A percentile compares a stretch with the other conserved stretches of the same genome.
Evolutionary conservation across 1,140 invertebrate genomes (phyloP).

Genomic region (Drosophila funebris): DNA sequence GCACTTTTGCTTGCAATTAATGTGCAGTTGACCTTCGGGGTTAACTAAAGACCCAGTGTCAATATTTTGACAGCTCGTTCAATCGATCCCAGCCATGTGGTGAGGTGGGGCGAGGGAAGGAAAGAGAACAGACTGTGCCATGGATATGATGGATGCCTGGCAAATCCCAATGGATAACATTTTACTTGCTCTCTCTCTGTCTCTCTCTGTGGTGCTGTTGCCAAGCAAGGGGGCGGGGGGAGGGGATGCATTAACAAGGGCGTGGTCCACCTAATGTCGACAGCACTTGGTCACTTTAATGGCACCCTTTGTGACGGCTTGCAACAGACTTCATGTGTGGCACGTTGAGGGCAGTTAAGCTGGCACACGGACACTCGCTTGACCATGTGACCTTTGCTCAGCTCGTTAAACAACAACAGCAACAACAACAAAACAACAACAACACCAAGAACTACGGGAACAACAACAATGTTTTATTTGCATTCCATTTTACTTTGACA

Average conservation of each 20-base stretch:
- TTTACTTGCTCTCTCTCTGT: neutral
- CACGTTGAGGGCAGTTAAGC: neutral
- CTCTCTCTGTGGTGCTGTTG: neutral
- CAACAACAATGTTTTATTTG: neutral
- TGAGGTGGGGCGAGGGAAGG: neutral
- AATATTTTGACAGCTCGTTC: constrained; percentile 73
- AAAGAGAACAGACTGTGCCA: neutral
- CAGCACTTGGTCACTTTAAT: constrained; percentile 65
- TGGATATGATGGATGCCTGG: constrained; percentile 63
- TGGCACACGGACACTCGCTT: neutral
- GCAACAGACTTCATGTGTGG: constrained; percentile 4
- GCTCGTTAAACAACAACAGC: neutral
- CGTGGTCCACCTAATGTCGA: constrained; percentile 64
- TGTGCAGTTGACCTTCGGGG: constrained; percentile 71
- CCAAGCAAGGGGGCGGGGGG: neutral
- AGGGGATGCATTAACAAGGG: constrained; percentile 25
- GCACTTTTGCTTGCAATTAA: constrained; percentile 61
- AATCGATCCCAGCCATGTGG: neutral
- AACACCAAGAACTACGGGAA: no score
- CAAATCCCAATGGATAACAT: constrained; percentile 68
- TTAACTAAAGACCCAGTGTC: constrained; percentile 73
- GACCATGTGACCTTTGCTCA: constrained; percentile 28
- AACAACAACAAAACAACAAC: neutral
- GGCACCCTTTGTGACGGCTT: constrained; percentile 32
- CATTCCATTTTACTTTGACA: constrained; percentile 13